Conservation (phyloP, 2,113 vertebrate genomes). For the Brienomyrus brachyistius region DNA sequence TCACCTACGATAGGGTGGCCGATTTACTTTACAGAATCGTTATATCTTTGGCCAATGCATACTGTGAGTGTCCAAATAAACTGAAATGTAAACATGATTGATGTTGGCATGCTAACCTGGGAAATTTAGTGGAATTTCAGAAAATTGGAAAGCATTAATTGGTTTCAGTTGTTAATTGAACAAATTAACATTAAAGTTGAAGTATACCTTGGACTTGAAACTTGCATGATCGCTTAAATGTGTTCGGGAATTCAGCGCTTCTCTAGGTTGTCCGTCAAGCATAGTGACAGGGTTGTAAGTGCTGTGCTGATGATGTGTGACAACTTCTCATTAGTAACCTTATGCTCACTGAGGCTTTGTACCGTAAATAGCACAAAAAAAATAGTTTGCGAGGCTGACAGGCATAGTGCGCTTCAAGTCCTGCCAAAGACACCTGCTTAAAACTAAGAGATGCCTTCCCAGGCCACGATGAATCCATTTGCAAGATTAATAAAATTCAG, state of each 20-base stretch:
- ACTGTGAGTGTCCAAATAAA: neutral
- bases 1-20: neutral
- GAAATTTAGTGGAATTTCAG: neutral
- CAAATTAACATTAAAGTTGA: no score
- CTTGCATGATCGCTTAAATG: neutral
- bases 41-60: neutral
- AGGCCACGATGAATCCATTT: neutral
- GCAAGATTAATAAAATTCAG: constrained; percentile 2
- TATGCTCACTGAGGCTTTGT: neutral
- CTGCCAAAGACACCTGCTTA: neutral
- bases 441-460: neutral
- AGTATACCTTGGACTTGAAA: neutral
- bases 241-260: neutral
- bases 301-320: constrained; percentile 1
- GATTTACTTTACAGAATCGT: neutral
- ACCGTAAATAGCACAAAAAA: neutral
- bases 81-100: neutral
- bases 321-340: constrained; percentile 4
- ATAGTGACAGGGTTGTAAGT: neutral
- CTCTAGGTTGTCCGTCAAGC: neutral
- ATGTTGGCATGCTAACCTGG: neutral
- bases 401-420: neutral
- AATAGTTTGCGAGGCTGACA: neutral
- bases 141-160: neutral
- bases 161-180: neutral